These are phyloP conservation scores for Miltochrista miniata DNA, from an alignment of 2,888 invertebrate genomes.

Conservation along the genomic window DNA sequence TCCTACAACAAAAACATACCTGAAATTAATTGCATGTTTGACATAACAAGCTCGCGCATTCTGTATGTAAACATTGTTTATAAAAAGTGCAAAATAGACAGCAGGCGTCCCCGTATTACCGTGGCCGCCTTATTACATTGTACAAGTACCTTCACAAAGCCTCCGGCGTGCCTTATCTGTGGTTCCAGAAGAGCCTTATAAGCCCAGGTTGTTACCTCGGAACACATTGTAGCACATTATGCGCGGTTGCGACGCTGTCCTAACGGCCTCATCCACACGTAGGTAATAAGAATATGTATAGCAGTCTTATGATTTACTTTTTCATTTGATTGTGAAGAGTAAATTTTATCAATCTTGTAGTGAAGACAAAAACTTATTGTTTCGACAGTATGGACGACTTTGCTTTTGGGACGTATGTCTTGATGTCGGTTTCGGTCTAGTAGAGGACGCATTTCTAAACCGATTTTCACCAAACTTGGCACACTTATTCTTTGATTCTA, in stretches of 20 bases:
- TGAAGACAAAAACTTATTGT: too few relatives aligned
- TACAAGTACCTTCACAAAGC: conserved; percentile 70
- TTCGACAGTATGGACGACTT: too few relatives aligned
- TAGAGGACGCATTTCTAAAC: too few relatives aligned
- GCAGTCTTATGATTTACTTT: conserved; percentile 69
- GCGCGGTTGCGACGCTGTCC: conserved; percentile 66
- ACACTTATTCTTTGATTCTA: too few relatives aligned
- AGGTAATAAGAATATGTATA: conserved; percentile 69
- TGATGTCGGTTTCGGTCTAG: too few relatives aligned
- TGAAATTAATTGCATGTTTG: conserved; percentile 62
- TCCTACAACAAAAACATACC: conserved; percentile 40
- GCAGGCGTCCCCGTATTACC: conserved; percentile 52
- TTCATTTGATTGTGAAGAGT: conserved; percentile 13
- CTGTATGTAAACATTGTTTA: conserved; percentile 62
- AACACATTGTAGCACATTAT: conserved; percentile 80
- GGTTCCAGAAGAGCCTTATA: conserved; percentile 70
- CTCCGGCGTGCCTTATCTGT: conserved; percentile 77
- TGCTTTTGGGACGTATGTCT: too few relatives aligned
- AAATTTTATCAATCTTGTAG: too few relatives aligned
- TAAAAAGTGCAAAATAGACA: conserved; percentile 66
- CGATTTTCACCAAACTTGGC: too few relatives aligned
- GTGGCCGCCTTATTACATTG: conserved; percentile 72
- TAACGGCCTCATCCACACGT: conserved; percentile 63
- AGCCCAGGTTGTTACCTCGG: conserved; percentile 77
- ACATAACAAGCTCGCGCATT: conserved; percentile 47